phyloP scores from a whole-genome alignment of 2,113 vertebrate genomes.

The Vanacampus margaritifer region DNA sequence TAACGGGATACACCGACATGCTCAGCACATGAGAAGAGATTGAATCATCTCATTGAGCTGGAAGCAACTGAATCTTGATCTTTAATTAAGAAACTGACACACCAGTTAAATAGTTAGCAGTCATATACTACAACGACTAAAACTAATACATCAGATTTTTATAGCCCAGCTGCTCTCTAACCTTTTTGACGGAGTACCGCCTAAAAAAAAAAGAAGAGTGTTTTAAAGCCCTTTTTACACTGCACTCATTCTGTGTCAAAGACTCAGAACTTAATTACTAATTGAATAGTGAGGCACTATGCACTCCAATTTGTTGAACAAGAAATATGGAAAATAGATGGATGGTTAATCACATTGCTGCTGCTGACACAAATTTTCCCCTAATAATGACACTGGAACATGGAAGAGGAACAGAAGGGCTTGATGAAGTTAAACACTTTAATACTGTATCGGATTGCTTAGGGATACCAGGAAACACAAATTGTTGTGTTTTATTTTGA shows the following conservation, averaged over 20 bases:
- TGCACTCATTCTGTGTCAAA: too few species aligned
- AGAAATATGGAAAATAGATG: background rate
- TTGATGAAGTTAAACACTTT: background rate
- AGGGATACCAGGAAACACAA: background rate
- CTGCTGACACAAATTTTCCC: background rate
- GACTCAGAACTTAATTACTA: too few species aligned
- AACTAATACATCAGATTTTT: too few species aligned
- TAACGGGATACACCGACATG: conserved; percentile 24
- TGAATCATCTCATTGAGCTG: conserved; percentile 3
- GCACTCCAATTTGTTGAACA: too few species aligned
- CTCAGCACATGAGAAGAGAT: conserved; percentile 8
- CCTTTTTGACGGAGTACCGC: too few species aligned
- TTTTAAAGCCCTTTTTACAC: too few species aligned
- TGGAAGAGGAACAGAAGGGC: background rate
- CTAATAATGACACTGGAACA: background rate
- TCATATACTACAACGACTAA: background rate
- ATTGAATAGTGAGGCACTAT: too few species aligned
- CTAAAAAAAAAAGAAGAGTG: too few species aligned
- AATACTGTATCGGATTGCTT: background rate
- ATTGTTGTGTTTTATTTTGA: background rate
- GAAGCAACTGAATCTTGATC: conserved; percentile 9
- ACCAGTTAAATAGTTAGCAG: background rate
- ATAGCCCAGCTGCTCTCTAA: too few species aligned
- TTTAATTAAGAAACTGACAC: conserved; percentile 9
- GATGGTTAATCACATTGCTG: background rate